Evolutionary conservation across 2,113 vertebrate species (phyloP), one percentile per base, ranked within the genome.

Genomic region (Cavia aperea): DNA sequence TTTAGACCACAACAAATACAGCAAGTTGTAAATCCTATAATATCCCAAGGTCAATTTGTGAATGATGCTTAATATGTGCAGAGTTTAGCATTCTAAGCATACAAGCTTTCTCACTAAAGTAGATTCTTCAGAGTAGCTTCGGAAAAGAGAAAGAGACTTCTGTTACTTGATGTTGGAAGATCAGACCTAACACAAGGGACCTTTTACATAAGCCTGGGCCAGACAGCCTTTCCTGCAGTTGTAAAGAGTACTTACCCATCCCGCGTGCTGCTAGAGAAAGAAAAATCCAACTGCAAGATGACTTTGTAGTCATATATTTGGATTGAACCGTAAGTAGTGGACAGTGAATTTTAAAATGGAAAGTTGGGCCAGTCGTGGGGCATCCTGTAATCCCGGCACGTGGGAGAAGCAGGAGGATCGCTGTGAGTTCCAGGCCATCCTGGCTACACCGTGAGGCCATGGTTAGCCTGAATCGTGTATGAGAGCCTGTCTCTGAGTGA

Each of bases 51-150:
- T 21, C n/a, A 78, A 18, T 60, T 88, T 49, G 7, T 90, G 29
- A 90, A 36, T 72, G 54, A 62, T 79, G 16, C 56, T 62, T 49
- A 11, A 24, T 56, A 46, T 39, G 26, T 65, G 26, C 12, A 3
- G 66, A 46, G 63, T 89, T 49, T 26, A 84, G 51, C 26, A 89
- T 94, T 94, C 43, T 94, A 78, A 83, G 19, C 81, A 63, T 56
- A 78, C 13, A 10, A 46, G n/a, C 70, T 91, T 94, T 60, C 63
- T 39, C 62, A 49, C 24, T 31, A 78, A 89, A 39, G 19, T 66
- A 89, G n/a, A 86, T 82, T 94, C 78, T 33, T 68, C 26, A 54
- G 19, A 43, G 26, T 86, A 66, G 49, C 23, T 78, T 95, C 79
- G 89, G 56, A 85, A 84, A 82, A 77, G 78, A 90, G 51, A 58